Conservation (phyloP, 2,113 vertebrate species). For the Motacilla tschutschensis region DNA sequence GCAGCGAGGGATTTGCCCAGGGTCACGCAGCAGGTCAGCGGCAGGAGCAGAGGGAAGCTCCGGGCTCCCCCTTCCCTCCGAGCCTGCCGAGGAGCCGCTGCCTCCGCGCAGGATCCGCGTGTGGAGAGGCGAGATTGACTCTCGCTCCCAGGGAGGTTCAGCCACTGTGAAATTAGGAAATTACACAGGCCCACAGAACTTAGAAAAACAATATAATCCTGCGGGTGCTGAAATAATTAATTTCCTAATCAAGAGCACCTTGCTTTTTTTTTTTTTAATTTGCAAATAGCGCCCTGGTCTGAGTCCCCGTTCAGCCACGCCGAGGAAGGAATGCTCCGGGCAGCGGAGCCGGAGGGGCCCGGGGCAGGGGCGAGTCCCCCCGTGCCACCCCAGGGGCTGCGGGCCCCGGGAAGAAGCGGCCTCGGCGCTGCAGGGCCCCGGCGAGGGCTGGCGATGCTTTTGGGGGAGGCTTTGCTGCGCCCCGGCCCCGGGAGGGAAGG, state of each 20-base stretch:
- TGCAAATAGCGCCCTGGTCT: slow-evolving; percentile 13
- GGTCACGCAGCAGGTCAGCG: accelerated
- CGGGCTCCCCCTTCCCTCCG: neutral
- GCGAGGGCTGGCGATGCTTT: neutral
- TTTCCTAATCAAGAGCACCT: slow-evolving; percentile 77
- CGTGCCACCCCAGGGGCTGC: neutral
- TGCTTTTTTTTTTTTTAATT: slow-evolving; percentile 47
- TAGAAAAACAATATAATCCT: slow-evolving; percentile 69
- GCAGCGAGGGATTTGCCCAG: neutral
- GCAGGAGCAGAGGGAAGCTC: neutral
- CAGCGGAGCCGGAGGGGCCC: neutral
- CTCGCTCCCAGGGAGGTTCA: slow-evolving; percentile 68
- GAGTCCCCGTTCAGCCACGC: slow-evolving; percentile 22
- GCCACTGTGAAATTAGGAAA: slow-evolving; percentile 73
- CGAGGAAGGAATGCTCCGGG: neutral
- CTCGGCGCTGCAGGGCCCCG: accelerated
- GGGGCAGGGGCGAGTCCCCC: neutral
- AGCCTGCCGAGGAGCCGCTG: neutral
- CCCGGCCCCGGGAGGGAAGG: too few species aligned
- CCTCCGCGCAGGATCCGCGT: neutral
- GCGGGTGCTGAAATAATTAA: slow-evolving; percentile 75
- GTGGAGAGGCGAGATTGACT: neutral
- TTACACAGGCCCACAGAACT: slow-evolving; percentile 62
- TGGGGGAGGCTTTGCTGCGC: accelerated
- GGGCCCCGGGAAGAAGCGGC: accelerated